A percentile compares a stretch with the other conserved stretches of the same genome.
phyloP scores from a whole-genome alignment of 2,888 invertebrate genomes.

The Scaptomyza polygonia region DNA sequence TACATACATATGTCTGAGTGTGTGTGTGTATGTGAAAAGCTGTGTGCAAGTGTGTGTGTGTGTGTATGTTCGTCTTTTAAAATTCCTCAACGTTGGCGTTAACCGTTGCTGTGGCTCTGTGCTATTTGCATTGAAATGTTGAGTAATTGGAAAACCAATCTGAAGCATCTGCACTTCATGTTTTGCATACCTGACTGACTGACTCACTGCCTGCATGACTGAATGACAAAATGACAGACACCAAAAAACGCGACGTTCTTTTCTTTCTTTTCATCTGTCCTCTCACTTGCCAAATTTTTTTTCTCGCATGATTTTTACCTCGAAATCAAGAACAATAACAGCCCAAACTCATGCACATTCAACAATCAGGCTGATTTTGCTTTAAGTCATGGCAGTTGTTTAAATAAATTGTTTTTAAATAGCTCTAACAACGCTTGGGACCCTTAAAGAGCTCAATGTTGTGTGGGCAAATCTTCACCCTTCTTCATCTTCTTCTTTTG shows the following conservation, averaged over 20 bases:
- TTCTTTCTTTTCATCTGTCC: background rate
- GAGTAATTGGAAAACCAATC: slow-evolving; percentile 80
- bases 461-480: too few relatives aligned
- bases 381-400: slow-evolving; percentile 67
- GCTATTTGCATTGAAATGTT: slow-evolving; percentile 80
- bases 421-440: slow-evolving; percentile 64
- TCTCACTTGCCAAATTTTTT: background rate
- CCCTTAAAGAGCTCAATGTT: slow-evolving; percentile 21
- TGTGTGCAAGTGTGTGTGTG: slow-evolving; percentile 4
- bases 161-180: slow-evolving; percentile 78
- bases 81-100: slow-evolving; percentile 70
- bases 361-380: slow-evolving; percentile 69
- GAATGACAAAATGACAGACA: slow-evolving; percentile 37
- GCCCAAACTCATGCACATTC: slow-evolving; percentile 10
- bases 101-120: slow-evolving; percentile 60
- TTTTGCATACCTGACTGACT: slow-evolving; percentile 73
- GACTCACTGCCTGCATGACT: slow-evolving; percentile 2
- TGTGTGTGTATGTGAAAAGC: slow-evolving; percentile 3
- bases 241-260: slow-evolving; percentile 27
- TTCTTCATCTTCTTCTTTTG: slow-evolving; percentile 1
- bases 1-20: slow-evolving; percentile 15
- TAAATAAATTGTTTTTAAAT: slow-evolving; percentile 79
- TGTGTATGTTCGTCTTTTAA: slow-evolving; percentile 47
- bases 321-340: slow-evolving; percentile 47
- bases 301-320: slow-evolving; percentile 33